Evolutionary conservation across 2,797 vertebrate species (phyloP).

Genomic region (Sternarchorhynchus goeldii): DNA sequence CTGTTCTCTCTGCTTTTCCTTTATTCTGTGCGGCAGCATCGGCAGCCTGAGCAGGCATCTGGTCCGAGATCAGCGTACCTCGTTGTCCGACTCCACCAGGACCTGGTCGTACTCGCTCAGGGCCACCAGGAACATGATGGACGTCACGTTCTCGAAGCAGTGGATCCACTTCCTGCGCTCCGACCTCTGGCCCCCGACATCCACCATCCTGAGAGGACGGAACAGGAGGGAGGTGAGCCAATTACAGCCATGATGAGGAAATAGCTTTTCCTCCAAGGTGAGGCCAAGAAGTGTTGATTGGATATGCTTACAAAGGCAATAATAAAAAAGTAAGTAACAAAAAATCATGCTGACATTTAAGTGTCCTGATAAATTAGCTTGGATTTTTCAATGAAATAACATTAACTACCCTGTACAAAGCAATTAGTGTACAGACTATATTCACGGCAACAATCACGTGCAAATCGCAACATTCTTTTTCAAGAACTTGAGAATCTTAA

Average conservation of each 20-base stretch:
- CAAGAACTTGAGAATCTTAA: too few species aligned
- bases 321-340: neutral
- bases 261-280: neutral
- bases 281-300: neutral
- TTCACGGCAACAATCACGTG: too few species aligned
- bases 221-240: neutral
- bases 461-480: too few species aligned
- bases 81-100: slow-evolving; percentile 96
- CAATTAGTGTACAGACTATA: neutral
- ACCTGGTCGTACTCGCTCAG: slow-evolving; percentile 99
- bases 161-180: slow-evolving; percentile 99
- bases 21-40: too few species aligned
- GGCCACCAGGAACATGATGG: slow-evolving; percentile 98
- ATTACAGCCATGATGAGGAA: neutral
- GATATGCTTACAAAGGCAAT: neutral
- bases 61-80: slow-evolving; percentile 72
- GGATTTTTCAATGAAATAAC: too few species aligned
- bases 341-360: too few species aligned
- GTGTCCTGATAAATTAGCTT: too few species aligned
- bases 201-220: slow-evolving; percentile 87
- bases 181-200: slow-evolving; percentile 95
- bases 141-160: slow-evolving; percentile 99
- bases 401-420: too few species aligned
- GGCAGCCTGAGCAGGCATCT: too few species aligned
- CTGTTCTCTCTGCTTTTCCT: too few species aligned